Percentiles rank a stretch among this genome's conserved stretches.
Evolutionary conservation across 2,113 vertebrate genomes (phyloP).

Genomic region (Gambusia holbrooki): DNA sequence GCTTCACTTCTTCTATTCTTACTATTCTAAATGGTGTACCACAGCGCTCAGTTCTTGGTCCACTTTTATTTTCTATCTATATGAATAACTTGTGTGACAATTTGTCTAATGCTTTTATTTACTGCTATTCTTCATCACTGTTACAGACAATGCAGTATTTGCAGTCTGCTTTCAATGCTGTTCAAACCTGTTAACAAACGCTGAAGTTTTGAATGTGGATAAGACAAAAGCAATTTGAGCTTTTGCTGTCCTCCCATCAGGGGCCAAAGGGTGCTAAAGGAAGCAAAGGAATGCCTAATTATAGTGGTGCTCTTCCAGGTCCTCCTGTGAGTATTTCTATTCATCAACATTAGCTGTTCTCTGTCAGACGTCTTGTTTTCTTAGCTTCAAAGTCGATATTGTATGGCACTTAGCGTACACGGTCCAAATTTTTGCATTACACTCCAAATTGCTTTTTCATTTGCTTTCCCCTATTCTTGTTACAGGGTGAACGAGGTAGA

Average conservation of each 20-base stretch:
- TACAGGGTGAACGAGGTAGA: constrained; percentile 52
- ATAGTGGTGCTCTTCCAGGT: constrained; percentile 17
- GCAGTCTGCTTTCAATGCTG: too few relatives aligned
- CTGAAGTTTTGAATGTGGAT: too few relatives aligned
- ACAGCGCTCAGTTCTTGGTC: too few relatives aligned
- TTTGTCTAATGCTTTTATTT: too few relatives aligned
- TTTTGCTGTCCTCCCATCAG: constrained; percentile 46
- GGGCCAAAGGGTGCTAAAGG: constrained; percentile 82
- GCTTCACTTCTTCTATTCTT: too few relatives aligned
- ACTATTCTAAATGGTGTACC: too few relatives aligned
- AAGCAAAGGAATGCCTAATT: constrained; percentile 83
- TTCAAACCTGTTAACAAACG: too few relatives aligned
- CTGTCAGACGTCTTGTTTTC: not conserved
- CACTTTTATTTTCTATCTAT: too few relatives aligned
- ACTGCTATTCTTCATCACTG: too few relatives aligned
- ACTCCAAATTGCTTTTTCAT: not conserved
- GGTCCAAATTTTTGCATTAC: not conserved
- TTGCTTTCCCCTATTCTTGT: not conserved
- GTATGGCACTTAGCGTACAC: not conserved
- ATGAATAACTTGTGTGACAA: too few relatives aligned
- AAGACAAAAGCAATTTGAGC: not conserved
- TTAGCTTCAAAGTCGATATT: not conserved
- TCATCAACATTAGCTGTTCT: not conserved
- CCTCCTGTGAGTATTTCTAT: constrained; percentile 44
- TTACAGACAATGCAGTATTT: too few relatives aligned